Conservation (phyloP, 35 echinoderm and acorn worm genomes). For the Heliocidaris erythrogramma region DNA sequence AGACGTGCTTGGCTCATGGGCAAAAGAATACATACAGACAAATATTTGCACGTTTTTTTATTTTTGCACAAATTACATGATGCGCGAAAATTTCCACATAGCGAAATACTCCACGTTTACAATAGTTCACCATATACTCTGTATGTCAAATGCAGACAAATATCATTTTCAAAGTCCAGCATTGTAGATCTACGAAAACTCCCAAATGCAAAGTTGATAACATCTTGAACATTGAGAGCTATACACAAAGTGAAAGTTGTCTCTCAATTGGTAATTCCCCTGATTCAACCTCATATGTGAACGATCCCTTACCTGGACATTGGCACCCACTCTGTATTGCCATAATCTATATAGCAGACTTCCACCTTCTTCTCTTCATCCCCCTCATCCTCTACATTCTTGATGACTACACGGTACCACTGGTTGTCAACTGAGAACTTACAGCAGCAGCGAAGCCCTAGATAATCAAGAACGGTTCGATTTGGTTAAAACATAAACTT, state of each 20-base stretch:
- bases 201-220: background rate
- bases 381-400: conserved; percentile 44
- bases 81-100: no score
- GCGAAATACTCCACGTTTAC: no score
- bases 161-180: no score
- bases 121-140: no score
- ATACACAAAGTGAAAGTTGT: background rate
- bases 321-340: conserved; percentile 81
- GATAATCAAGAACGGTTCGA: background rate
- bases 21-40: no score
- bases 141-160: no score
- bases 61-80: no score
- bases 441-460: conserved; percentile 76
- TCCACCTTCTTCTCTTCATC: conserved; percentile 65
- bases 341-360: conserved; percentile 88
- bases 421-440: conserved; percentile 66
- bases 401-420: conserved; percentile 73
- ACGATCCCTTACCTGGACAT: conserved; percentile 60
- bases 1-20: no score
- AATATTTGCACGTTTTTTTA: no score
- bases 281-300: background rate
- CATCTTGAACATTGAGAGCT: background rate
- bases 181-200: background rate
- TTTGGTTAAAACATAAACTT: background rate
- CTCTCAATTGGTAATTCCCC: background rate